These are phyloP conservation scores for Lasioglossum zephyrum DNA, from an alignment of 2,888 invertebrate species.

Conservation along the genomic window DNA sequence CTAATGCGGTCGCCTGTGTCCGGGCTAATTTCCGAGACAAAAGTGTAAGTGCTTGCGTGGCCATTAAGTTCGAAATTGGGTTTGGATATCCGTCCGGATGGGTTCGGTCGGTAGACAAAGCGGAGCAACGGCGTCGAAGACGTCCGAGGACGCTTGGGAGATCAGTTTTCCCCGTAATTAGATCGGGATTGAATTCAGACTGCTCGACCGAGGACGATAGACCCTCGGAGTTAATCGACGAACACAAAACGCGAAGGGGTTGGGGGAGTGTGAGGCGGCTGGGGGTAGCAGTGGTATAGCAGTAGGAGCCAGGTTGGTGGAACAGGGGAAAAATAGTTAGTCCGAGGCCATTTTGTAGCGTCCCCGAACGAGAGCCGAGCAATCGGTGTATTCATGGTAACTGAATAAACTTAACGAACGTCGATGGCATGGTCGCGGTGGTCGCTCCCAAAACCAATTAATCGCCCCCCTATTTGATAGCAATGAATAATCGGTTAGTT, in stretches of 20 bases:
- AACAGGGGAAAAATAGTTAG: constrained; percentile 25
- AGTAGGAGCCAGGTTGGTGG: neutral
- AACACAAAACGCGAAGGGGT: constrained; percentile 32
- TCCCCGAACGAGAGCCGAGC: constrained; percentile 42
- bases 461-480: constrained; percentile 57
- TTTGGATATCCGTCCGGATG: constrained; percentile 45
- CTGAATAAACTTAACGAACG: constrained; percentile 64
- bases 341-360: constrained; percentile 47
- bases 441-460: constrained; percentile 57
- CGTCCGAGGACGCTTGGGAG: constrained; percentile 47
- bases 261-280: neutral
- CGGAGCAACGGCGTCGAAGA: constrained; percentile 39
- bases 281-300: neutral
- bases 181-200: constrained; percentile 68
- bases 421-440: constrained; percentile 44
- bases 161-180: constrained; percentile 69
- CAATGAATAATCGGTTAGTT: constrained; percentile 59
- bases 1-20: constrained; percentile 49
- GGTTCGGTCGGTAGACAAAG: neutral
- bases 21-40: constrained; percentile 60
- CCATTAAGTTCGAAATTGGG: constrained; percentile 65
- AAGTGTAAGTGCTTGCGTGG: constrained; percentile 58
- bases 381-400: constrained; percentile 54
- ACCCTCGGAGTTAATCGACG: constrained; percentile 63
- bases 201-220: constrained; percentile 60